Conservation (phyloP, 2,113 vertebrate genomes). For the Anseranas semipalmata region DNA sequence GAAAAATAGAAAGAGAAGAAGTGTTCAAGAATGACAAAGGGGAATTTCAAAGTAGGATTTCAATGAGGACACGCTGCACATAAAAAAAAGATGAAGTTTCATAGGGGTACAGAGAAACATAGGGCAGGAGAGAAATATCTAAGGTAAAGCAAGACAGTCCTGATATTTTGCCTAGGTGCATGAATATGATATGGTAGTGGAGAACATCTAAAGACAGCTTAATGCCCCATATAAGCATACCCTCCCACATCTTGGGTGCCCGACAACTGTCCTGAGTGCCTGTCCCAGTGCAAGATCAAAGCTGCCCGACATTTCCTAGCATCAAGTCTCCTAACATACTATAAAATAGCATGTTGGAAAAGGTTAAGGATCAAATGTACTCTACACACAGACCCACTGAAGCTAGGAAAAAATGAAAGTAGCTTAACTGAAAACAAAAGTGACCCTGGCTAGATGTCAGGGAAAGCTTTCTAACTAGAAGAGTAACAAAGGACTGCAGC, state of each 20-base stretch:
- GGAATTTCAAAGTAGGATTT: background rate
- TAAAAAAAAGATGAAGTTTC: background rate
- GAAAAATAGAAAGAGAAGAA: background rate
- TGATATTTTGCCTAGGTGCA: background rate
- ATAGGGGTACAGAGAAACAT: background rate
- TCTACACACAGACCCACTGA: background rate
- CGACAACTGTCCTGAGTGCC: background rate
- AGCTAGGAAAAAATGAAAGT: background rate
- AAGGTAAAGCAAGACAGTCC: background rate
- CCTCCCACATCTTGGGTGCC: background rate
- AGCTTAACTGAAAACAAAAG: constrained; percentile 14
- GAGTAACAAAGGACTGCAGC: constrained; percentile 19
- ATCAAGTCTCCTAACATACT: background rate
- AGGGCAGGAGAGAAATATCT: background rate
- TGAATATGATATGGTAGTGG: background rate
- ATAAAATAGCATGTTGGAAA: background rate
- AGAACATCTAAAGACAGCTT: background rate
- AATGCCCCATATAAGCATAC: background rate
- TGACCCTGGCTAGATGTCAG: background rate
- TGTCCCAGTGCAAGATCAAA: background rate
- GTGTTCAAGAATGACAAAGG: background rate
- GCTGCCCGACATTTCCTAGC: background rate
- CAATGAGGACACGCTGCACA: background rate
- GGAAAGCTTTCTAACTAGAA: background rate
- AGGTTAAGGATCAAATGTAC: background rate